Evolutionary conservation across 2,797 vertebrate species (phyloP).

Genomic region (Lacerta agilis): DNA sequence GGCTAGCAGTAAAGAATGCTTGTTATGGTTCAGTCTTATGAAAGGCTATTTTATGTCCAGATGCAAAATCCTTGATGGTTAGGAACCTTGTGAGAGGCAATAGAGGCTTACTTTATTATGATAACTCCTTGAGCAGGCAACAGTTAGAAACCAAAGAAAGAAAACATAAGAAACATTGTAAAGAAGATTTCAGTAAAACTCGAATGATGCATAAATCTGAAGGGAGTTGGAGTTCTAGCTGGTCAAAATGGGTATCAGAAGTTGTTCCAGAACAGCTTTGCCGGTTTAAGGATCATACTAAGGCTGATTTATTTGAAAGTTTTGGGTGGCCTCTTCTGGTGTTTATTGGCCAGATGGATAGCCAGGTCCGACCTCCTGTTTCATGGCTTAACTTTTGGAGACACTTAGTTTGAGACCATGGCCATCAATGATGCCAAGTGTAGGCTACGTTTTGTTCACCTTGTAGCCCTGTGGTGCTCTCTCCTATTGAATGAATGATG

Average conservation of each 20-base stretch:
- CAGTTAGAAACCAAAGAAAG: constrained; percentile 8
- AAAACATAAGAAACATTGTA: background rate
- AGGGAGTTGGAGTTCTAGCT: background rate
- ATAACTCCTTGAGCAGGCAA: background rate
- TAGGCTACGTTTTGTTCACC: no score
- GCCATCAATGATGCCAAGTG: no score
- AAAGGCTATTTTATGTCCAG: background rate
- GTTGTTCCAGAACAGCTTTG: no score
- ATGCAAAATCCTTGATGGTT: constrained; percentile 30
- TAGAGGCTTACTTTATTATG: background rate
- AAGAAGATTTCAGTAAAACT: constrained; percentile 21
- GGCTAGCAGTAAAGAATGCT: background rate
- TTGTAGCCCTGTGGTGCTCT: no score
- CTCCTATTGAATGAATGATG: no score
- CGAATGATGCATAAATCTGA: constrained; percentile 8
- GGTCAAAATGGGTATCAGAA: background rate
- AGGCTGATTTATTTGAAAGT: no score
- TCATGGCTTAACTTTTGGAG: no score
- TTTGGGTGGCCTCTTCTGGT: no score
- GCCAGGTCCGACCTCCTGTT: no score
- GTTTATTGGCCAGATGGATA: no score
- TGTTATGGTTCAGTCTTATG: background rate
- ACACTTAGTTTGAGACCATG: no score
- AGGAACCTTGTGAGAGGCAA: background rate
- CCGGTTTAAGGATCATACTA: no score